Conservation (phyloP, 2,113 vertebrate species). For the Triplophysa rosa region DNA sequence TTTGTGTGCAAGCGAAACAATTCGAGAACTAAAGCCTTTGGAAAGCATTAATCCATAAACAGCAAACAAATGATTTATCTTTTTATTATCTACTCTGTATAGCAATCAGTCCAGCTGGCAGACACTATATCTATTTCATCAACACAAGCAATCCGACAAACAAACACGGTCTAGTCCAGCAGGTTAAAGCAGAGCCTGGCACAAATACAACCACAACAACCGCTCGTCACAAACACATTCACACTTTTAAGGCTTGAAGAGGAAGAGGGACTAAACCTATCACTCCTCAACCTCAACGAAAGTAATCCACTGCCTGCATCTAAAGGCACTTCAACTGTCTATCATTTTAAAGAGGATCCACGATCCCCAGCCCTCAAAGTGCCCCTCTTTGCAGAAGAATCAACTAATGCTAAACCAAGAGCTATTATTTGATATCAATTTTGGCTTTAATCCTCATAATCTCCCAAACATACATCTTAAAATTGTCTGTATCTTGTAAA, state of each 20-base stretch:
- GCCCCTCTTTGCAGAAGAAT: constrained; percentile 10
- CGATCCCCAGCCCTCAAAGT: not conserved
- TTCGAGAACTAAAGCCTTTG: constrained; percentile 5
- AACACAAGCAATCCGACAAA: constrained; percentile 20
- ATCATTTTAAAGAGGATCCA: not conserved
- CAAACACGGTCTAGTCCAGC: constrained; percentile 18
- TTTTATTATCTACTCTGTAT: constrained; percentile 31
- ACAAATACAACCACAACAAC: not conserved
- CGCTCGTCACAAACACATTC: constrained; percentile 29
- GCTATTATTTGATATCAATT: not conserved
- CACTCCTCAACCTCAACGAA: not conserved
- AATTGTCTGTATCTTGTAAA: not conserved
- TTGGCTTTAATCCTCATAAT: not conserved
- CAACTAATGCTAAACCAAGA: not conserved
- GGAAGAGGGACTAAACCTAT: not conserved
- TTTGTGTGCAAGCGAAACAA: not conserved
- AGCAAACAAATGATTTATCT: not conserved
- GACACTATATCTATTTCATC: constrained; percentile 37
- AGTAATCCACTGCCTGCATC: constrained; percentile 25
- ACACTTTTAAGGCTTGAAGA: constrained; percentile 41
- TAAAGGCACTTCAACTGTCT: constrained; percentile 28
- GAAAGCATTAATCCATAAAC: constrained; percentile 1
- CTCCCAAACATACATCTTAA: constrained; percentile 3
- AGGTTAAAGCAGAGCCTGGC: constrained; percentile 31
- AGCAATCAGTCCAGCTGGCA: constrained; percentile 75